These are phyloP conservation scores for Eunapius fragilis DNA, from an alignment of 37 sponge, comb jelly and placozoan species.

Conservation along the genomic window DNA sequence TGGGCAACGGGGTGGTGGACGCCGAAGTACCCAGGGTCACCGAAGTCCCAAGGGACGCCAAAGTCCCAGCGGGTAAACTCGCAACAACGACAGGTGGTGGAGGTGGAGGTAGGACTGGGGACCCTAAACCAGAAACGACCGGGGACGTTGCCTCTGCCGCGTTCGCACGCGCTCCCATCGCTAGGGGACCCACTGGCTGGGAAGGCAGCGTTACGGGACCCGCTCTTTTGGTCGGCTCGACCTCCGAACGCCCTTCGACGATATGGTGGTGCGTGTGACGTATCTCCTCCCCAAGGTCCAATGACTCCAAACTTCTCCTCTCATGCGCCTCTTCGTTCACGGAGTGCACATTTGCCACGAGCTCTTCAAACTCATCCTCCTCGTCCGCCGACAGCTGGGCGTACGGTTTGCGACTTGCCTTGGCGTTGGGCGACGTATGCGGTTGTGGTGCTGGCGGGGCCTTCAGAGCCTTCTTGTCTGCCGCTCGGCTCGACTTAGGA, in stretches of 20 bases:
- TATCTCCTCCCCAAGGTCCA: neutral
- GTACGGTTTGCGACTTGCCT: slow-evolving; percentile 41
- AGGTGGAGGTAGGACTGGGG: neutral
- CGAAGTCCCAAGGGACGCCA: no score
- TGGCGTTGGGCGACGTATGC: slow-evolving; percentile 43
- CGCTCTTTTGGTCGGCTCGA: neutral
- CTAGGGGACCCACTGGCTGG: neutral
- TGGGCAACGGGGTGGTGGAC: neutral
- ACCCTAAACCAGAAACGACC: neutral
- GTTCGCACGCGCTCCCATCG: neutral
- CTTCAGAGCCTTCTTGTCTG: neutral
- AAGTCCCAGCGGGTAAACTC: neutral
- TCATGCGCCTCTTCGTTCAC: neutral
- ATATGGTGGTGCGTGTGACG: neutral
- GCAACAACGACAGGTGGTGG: neutral
- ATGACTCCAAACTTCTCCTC: neutral
- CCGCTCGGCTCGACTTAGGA: neutral
- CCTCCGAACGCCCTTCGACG: neutral
- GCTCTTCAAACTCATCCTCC: neutral
- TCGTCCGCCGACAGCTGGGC: slow-evolving; percentile 29
- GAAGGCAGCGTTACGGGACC: neutral
- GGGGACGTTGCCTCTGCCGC: neutral
- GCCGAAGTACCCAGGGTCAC: no score
- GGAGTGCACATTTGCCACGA: neutral
- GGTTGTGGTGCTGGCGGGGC: neutral